phyloP scores from a whole-genome alignment of 2,113 vertebrate species.

The Serinus canaria region DNA sequence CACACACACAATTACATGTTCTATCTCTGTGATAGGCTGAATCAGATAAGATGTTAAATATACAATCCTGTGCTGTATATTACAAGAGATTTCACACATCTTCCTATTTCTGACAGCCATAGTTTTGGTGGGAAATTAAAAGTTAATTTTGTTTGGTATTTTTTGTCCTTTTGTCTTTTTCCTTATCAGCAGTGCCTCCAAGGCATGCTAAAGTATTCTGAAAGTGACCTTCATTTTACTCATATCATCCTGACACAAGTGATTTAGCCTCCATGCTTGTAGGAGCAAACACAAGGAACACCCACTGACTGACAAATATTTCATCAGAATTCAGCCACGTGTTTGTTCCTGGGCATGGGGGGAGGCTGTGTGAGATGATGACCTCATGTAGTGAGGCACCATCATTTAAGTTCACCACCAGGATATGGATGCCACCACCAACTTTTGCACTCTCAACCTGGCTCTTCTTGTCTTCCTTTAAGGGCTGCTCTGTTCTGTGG shows the following conservation, averaged over 20 bases:
- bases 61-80: background rate
- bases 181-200: conserved; percentile 68
- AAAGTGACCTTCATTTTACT: conserved; percentile 76
- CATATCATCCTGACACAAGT: conserved; percentile 67
- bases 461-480: background rate
- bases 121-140: conserved; percentile 66
- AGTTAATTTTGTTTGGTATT: conserved; percentile 57
- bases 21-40: conserved; percentile 29
- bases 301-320: conserved; percentile 46
- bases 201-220: conserved; percentile 62
- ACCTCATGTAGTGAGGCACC: background rate
- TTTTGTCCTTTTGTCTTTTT: conserved; percentile 70
- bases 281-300: conserved; percentile 62
- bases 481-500: background rate
- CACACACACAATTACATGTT: background rate
- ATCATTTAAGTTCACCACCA: background rate
- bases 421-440: background rate
- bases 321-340: conserved; percentile 11
- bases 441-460: background rate
- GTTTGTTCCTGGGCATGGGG: background rate
- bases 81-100: conserved; percentile 19
- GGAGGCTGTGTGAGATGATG: background rate
- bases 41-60: conserved; percentile 53
- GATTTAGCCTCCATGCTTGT: conserved; percentile 64
- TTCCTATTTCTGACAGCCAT: conserved; percentile 29